Conservation (phyloP, 2,888 invertebrate species). For the Tanaodytes sp. region DNA sequence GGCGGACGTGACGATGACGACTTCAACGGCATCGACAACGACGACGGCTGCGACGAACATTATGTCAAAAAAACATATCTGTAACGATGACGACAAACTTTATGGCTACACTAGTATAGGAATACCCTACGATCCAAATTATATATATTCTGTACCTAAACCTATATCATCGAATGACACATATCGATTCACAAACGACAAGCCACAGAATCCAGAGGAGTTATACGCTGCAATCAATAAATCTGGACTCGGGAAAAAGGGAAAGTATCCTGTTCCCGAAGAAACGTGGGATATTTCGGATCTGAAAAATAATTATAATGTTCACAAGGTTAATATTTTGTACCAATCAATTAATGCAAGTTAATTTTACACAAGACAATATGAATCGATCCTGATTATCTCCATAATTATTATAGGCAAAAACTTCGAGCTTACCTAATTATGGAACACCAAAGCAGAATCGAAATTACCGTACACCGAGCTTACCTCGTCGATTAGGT, state of each 20-base stretch:
- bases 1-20: no score
- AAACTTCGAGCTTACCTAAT: slow-evolving; percentile 68
- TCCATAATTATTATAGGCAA: slow-evolving; percentile 31
- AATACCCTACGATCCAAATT: slow-evolving; percentile 60
- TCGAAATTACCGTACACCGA: slow-evolving; percentile 65
- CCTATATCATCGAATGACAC: slow-evolving; percentile 59
- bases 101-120: slow-evolving; percentile 57
- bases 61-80: no score
- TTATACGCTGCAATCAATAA: slow-evolving; percentile 73
- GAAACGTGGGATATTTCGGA: slow-evolving; percentile 67
- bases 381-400: no score
- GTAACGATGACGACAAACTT: slow-evolving; percentile 44
- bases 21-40: no score
- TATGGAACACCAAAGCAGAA: slow-evolving; percentile 64
- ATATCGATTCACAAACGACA: slow-evolving; percentile 67
- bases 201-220: slow-evolving; percentile 74
- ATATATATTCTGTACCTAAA: slow-evolving; percentile 65
- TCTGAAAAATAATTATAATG: slow-evolving; percentile 55
- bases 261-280: slow-evolving; percentile 64
- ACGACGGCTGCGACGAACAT: slow-evolving; percentile 2
- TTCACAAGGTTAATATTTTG: slow-evolving; percentile 65
- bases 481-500: slow-evolving; percentile 76
- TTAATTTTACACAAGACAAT: no score
- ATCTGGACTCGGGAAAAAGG: slow-evolving; percentile 61
- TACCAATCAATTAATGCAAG: no score